Evolutionary conservation across 1,140 invertebrate genomes (phyloP), one percentile per base, ranked within the genome.

Genomic region (Apolygus lucorum): DNA sequence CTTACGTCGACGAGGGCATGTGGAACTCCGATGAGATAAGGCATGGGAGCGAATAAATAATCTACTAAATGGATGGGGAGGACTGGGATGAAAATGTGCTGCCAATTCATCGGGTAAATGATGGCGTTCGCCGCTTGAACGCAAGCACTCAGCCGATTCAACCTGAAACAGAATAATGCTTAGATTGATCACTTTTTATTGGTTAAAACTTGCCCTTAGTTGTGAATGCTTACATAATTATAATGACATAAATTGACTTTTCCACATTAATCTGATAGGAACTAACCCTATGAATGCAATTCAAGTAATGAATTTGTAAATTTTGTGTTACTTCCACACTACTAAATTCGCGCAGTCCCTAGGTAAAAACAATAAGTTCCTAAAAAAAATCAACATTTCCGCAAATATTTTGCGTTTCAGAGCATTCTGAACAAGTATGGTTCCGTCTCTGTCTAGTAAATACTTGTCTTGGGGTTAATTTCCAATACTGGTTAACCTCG

Each of bases 101-200:
- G 95, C 95, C 96, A 98, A 73, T 90, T 89, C 93, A 98, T 96
- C 2, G 96, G 96, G 81, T 96, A 98, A 28, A 98, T 86, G 28
- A 97, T 85, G 69, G 91, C 87, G 78, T 95, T 95, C 4, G 93
- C 91, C 2, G 95, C 93, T 79, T 97, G 93, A 21, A 98, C 91
- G 76, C 95, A 96, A 1, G 94, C 91, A 72, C 92, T 94, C 52
- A 98, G 81, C 69, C 92, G 84, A 74, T 89, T 92, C 68, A 96
- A 81, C 77, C 54, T 59, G 54, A 42, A 42, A 42, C 4, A 42
- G 34, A 42, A 17, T 42, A 42, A 42, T n/a, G n/a, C n/a, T n/a
- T n/a, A n/a, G n/a, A n/a, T 42, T 42, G 17, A 42, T 42, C 34
- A 42, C 17, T 42, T 42, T 42, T 8, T 42, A 4, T 42, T 42